Percentiles rank a stretch among this genome's conserved stretches.
Conservation (phyloP, 2,113 vertebrate genomes). For the Sceloporus undulatus region DNA sequence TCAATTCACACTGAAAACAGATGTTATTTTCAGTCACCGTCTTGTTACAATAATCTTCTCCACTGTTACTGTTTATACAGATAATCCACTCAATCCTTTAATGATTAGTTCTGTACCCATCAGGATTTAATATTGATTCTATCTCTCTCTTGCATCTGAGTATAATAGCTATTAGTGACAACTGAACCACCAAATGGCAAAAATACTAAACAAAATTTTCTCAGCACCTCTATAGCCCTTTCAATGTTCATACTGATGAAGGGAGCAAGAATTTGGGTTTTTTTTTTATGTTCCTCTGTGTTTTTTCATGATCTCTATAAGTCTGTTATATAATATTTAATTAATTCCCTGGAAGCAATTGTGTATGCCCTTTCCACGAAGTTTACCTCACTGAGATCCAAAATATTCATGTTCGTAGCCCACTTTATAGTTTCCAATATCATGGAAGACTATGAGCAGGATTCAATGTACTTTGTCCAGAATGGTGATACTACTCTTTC, state of each 20-base stretch:
- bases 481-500: not conserved
- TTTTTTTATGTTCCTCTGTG: not conserved
- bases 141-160: constrained; percentile 19
- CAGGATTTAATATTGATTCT: constrained; percentile 63
- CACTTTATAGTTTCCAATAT: not conserved
- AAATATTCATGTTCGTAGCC: no score
- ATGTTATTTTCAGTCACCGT: constrained; percentile 53
- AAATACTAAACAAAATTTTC: constrained; percentile 19
- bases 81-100: constrained; percentile 71
- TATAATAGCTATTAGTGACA: constrained; percentile 46
- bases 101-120: constrained; percentile 69
- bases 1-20: constrained; percentile 11
- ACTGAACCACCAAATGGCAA: constrained; percentile 38
- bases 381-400: no score
- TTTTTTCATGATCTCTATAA: not conserved
- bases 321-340: not conserved
- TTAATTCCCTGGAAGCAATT: not conserved
- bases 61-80: constrained; percentile 65
- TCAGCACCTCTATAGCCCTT: constrained; percentile 12
- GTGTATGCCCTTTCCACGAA: not conserved
- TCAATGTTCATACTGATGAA: not conserved
- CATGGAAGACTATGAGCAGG: not conserved
- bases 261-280: not conserved
- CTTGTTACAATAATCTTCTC: constrained; percentile 68
- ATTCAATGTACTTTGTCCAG: not conserved